Evolutionary conservation across 1,140 invertebrate species (phyloP).

Genomic region (Leptoteleia sp.): DNA sequence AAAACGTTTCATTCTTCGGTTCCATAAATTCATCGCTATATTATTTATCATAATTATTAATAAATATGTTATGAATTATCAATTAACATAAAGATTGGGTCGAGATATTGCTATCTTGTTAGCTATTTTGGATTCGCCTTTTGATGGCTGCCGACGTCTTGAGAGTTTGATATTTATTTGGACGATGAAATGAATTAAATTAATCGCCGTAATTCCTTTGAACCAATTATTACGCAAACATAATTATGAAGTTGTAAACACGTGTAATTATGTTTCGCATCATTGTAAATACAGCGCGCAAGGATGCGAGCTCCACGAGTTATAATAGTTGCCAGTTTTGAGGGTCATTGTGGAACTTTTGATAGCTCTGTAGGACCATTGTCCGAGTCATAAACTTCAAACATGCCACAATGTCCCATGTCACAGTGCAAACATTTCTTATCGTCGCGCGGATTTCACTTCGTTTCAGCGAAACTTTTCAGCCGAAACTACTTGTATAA

Average conservation of each 20-base stretch:
- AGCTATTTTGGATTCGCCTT: too few relatives aligned
- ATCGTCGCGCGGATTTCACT: conserved; percentile 44
- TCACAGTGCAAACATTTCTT: conserved; percentile 49
- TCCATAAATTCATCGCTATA: too few relatives aligned
- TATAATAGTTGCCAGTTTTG: conserved; percentile 47
- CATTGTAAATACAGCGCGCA: conserved; percentile 28
- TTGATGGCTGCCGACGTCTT: too few relatives aligned
- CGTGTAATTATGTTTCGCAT: conserved; percentile 23
- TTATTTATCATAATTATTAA: too few relatives aligned
- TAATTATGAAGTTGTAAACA: conserved; percentile 26
- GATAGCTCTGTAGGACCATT: conserved; percentile 50
- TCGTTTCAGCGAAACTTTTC: conserved; percentile 21
- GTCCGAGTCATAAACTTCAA: conserved; percentile 57
- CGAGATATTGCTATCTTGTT: too few relatives aligned
- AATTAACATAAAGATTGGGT: too few relatives aligned
- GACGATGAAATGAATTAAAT: not conserved
- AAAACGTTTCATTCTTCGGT: too few relatives aligned
- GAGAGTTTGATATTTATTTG: too few relatives aligned
- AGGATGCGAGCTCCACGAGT: conserved; percentile 39
- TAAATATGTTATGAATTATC: too few relatives aligned
- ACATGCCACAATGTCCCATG: conserved; percentile 44
- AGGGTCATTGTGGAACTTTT: conserved; percentile 53
- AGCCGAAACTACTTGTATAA: conserved; percentile 27
- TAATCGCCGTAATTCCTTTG: not conserved
- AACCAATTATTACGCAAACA: conserved; percentile 11